Conservation (phyloP, 2,888 invertebrate genomes). For the Gryllus longicercus region DNA sequence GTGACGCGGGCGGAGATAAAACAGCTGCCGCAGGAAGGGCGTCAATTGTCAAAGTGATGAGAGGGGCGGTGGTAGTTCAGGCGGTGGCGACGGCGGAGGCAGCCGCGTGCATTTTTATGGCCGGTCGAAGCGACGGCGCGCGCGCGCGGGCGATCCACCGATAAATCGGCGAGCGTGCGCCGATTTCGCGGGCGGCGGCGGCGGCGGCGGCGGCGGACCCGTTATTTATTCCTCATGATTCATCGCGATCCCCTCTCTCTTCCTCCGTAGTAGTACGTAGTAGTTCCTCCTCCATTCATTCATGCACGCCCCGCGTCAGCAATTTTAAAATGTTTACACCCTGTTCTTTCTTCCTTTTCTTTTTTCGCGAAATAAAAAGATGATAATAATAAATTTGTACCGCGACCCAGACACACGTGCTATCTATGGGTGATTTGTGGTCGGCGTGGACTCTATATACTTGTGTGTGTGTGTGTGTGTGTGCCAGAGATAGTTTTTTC, state of each 20-base stretch:
- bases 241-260: neutral
- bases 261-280: neutral
- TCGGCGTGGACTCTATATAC: neutral
- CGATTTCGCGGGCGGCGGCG: neutral
- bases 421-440: slow-evolving; percentile 17
- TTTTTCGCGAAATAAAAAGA: neutral
- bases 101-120: neutral
- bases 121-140: neutral
- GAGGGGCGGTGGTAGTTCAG: neutral
- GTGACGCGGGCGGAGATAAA: too few species aligned
- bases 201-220: neutral
- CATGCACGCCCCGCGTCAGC: neutral
- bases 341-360: slow-evolving; percentile 8
- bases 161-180: slow-evolving; percentile 17
- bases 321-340: slow-evolving; percentile 17
- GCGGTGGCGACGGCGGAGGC: neutral
- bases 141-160: neutral
- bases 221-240: slow-evolving; percentile 17
- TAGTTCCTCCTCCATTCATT: neutral
- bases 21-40: too few species aligned
- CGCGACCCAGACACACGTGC: slow-evolving; percentile 17
- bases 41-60: too few species aligned
- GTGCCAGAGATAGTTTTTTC: neutral
- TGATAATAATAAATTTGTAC: slow-evolving; percentile 17
- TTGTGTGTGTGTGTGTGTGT: neutral